Percentiles rank a stretch among this genome's conserved stretches.
Conservation (phyloP, 2,113 vertebrate species). For the Lathamus discolor region DNA sequence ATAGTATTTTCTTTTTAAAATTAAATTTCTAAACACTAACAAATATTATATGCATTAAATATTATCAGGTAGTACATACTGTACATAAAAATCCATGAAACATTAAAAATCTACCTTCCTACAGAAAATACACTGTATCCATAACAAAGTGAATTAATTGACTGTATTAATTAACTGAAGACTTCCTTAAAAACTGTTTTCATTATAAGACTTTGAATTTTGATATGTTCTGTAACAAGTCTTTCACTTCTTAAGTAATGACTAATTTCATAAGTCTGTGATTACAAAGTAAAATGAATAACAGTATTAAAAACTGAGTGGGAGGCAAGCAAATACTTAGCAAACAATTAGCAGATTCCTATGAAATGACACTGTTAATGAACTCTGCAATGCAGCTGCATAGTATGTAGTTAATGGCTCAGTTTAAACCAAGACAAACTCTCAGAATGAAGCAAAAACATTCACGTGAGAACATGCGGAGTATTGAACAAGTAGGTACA, state of each 20-base stretch:
- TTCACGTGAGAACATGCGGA: background rate
- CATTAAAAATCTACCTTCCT: background rate
- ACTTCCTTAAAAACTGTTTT: background rate
- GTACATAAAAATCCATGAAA: background rate
- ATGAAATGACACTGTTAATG: slow-evolving; percentile 7
- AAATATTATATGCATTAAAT: background rate
- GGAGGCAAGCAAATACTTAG: slow-evolving; percentile 27
- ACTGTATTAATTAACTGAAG: slow-evolving; percentile 14
- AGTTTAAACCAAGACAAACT: background rate
- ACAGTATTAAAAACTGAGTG: slow-evolving; percentile 10
- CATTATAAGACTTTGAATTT: slow-evolving; percentile 13
- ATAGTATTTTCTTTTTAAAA: background rate
- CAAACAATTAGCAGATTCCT: slow-evolving; percentile 38
- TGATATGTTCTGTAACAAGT: slow-evolving; percentile 5
- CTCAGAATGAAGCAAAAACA: background rate
- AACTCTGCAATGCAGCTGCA: background rate
- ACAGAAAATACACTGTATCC: background rate
- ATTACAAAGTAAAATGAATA: slow-evolving; percentile 39
- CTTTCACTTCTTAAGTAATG: background rate
- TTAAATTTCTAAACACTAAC: background rate
- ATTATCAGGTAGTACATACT: background rate
- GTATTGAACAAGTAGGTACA: background rate
- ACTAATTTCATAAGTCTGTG: background rate
- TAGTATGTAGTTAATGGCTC: background rate
- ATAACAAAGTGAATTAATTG: background rate